These are phyloP conservation scores for Daboia siamensis DNA, from an alignment of 2,113 vertebrate species.

Conservation along the genomic window DNA sequence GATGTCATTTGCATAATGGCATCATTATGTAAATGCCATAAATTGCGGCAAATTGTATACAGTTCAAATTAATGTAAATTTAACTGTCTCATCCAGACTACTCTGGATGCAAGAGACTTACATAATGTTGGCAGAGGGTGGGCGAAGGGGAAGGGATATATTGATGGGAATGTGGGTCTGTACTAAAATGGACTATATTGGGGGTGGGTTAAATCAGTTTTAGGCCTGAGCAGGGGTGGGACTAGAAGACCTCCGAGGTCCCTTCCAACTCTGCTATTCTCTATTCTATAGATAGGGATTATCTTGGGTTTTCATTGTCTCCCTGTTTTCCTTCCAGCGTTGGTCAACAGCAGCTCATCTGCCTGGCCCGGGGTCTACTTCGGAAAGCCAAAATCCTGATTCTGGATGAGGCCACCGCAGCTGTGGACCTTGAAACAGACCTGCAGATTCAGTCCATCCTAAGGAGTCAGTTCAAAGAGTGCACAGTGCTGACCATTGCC, in stretches of 20 bases:
- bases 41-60: neutral
- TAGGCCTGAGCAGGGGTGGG: no score
- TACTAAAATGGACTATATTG: neutral
- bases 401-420: slow-evolving; percentile 91
- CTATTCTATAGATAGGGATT: no score
- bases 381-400: slow-evolving; percentile 86
- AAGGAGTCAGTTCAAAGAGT: slow-evolving; percentile 80
- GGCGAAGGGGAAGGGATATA: neutral
- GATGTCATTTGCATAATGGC: neutral
- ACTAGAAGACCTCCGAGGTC: no score
- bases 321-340: slow-evolving; percentile 69
- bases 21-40: neutral
- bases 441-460: slow-evolving; percentile 85
- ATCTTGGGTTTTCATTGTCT: neutral
- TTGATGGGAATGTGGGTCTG: neutral
- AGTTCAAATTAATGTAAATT: neutral
- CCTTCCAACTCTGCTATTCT: no score
- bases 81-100: neutral
- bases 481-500: slow-evolving; percentile 89
- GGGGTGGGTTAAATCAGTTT: neutral
- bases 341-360: slow-evolving; percentile 91
- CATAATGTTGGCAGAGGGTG: neutral
- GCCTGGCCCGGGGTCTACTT: slow-evolving; percentile 88
- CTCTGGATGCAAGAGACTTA: neutral
- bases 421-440: slow-evolving; percentile 89